A percentile compares a stretch with the other conserved stretches of the same genome.
Evolutionary conservation across 2,888 invertebrate species (phyloP).

Genomic region (Pelosia muscerda): DNA sequence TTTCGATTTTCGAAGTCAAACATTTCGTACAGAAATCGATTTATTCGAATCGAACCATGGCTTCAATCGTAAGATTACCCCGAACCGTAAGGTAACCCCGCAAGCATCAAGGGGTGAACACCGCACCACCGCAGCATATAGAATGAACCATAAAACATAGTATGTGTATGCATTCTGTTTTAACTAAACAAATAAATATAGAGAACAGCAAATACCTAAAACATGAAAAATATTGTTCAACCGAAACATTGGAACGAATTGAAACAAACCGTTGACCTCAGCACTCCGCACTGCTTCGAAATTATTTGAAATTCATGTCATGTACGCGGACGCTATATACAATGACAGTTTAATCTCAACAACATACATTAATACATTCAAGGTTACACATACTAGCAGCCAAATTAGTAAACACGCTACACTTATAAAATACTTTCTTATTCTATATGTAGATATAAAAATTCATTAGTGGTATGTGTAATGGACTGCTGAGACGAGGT

Average conservation of each 20-base stretch:
- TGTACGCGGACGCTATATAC: slow-evolving; percentile 48
- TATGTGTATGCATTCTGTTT: neutral
- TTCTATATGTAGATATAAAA: too few relatives aligned
- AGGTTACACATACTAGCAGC: slow-evolving; percentile 60
- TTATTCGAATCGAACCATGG: too few relatives aligned
- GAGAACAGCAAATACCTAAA: neutral
- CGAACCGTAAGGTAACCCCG: too few relatives aligned
- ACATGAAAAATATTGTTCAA: slow-evolving; percentile 6
- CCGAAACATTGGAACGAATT: neutral
- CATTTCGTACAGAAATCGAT: too few relatives aligned
- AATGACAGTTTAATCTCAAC: slow-evolving; percentile 60
- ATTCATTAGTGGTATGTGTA: too few relatives aligned
- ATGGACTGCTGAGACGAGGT: too few relatives aligned
- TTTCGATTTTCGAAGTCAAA: too few relatives aligned
- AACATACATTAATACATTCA: slow-evolving; percentile 50
- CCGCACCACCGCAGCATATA: too few relatives aligned
- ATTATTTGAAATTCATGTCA: slow-evolving; percentile 23
- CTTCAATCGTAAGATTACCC: too few relatives aligned
- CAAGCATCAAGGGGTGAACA: too few relatives aligned
- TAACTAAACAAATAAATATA: neutral
- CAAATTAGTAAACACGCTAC: slow-evolving; percentile 53
- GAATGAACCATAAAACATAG: too few relatives aligned
- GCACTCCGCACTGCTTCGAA: neutral
- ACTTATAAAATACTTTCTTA: neutral
- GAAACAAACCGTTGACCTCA: slow-evolving; percentile 18